Conservation (phyloP, 2,888 invertebrate genomes). For the Uloborus plumipes region DNA sequence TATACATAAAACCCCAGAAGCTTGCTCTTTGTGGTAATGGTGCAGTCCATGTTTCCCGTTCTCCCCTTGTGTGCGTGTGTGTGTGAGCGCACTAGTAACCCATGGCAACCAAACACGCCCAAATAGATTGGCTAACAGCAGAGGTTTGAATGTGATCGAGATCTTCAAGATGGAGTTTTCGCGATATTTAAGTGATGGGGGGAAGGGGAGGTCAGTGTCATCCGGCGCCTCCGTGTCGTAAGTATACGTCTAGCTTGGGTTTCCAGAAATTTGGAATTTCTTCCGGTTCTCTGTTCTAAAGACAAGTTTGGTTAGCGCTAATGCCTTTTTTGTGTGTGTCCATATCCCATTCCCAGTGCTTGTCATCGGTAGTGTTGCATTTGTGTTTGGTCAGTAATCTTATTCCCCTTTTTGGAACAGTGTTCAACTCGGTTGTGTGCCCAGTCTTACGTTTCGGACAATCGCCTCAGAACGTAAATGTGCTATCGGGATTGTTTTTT, state of each 20-base stretch:
- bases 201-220: slow-evolving; percentile 13
- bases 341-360: too few species aligned
- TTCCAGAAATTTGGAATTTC: slow-evolving; percentile 60
- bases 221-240: slow-evolving; percentile 55
- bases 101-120: slow-evolving; percentile 60
- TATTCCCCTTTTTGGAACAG: too few species aligned
- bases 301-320: slow-evolving; percentile 43
- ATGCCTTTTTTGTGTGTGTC: slow-evolving; percentile 9
- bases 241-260: slow-evolving; percentile 58
- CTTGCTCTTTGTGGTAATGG: too few species aligned
- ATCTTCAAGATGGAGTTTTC: slow-evolving; percentile 27
- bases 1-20: too few species aligned
- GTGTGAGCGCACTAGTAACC: slow-evolving; percentile 22
- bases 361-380: too few species aligned
- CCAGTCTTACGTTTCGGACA: too few species aligned
- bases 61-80: not conserved
- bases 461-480: too few species aligned
- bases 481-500: too few species aligned
- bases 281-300: slow-evolving; percentile 20
- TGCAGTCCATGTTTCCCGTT: too few species aligned
- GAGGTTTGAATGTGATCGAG: slow-evolving; percentile 4
- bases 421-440: too few species aligned
- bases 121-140: slow-evolving; percentile 36
- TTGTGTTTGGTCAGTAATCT: too few species aligned
- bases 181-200: slow-evolving; percentile 22